Base-by-base conservation (phyloP, 2,888 invertebrate species). In the Lasiommata megera region DNA sequence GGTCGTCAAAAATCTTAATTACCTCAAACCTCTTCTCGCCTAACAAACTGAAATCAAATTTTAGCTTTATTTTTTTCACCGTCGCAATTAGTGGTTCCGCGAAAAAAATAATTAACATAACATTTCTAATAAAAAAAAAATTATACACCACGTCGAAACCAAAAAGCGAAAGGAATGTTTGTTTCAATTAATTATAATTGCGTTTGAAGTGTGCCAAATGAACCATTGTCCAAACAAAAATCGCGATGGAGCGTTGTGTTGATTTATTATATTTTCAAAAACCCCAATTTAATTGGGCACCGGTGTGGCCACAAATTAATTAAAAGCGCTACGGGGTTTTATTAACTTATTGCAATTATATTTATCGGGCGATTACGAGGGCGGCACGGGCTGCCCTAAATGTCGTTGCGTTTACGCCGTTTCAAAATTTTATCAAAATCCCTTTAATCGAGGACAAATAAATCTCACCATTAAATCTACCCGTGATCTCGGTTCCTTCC, bases 301-400 rank as follows among this genome's bases (percentile, higher is more conserved):
- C 77, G 74, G 80, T 76, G 77, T 81, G 76, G 76, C 80, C 80
- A 77, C 81, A 82, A 85, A 88, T 86, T 85, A 84, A 88, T 86
- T 87, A 84, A 80, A 43, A 81, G 74, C 78, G 80, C 75, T 74
- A 76, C 70, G 78, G 78, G 78, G 79, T 83, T 84, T 84, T 83
- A 85, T 86, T 83, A 86, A 86, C 82, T 87, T 88, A 86, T 87
- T 82, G 82, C 82, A 82, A 86, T 86, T 84, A 87, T 81, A 84
- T 85, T 85, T 84, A 82, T 81, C 79, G 82, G 69, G 69, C 79
- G 77, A 83, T 85, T 83, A 81, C 73, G 65, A 73, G 72, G 73
- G 71, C 66, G 69, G 67, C 68, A 67, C 71, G 64, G 67, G 67
- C 54, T 28, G 69, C 69, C 68, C 73, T 80, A 79, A 53, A 81